A percentile compares a stretch with the other conserved stretches of the same genome.
Conservation (phyloP, 1,140 invertebrate species). For the Mamestra configurata region DNA sequence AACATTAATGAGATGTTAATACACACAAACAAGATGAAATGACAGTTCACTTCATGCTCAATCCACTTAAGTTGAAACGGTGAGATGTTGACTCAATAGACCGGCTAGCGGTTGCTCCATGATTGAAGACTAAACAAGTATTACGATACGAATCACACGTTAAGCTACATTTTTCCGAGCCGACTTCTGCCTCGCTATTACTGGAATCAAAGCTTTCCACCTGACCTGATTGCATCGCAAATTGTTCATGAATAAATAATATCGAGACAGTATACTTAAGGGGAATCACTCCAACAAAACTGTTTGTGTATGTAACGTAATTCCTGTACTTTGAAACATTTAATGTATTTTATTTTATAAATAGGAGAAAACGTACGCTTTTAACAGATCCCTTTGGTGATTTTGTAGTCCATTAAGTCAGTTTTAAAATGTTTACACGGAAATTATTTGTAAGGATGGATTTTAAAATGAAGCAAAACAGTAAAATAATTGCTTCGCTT, state of each 20-base stretch:
- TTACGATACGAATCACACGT: no score
- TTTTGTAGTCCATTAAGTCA: constrained; percentile 22
- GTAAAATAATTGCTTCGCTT: no score
- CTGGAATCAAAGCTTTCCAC: constrained; percentile 54
- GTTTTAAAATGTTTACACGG: constrained; percentile 18
- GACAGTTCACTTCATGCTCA: no score
- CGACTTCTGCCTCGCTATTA: neutral
- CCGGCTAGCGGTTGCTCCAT: no score
- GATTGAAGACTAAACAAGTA: no score
- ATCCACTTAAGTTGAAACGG: no score
- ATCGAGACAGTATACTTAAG: constrained; percentile 75
- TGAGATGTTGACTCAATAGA: no score
- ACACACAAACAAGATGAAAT: no score
- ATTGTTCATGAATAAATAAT: constrained; percentile 87
- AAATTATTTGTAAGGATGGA: neutral
- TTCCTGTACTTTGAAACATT: constrained; percentile 50
- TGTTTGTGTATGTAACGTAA: constrained; percentile 57
- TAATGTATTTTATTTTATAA: constrained; percentile 26
- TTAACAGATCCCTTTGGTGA: neutral
- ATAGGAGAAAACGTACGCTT: constrained; percentile 20
- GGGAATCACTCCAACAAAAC: constrained; percentile 65
- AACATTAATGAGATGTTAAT: no score
- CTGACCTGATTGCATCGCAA: constrained; percentile 86
- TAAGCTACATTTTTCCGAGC: neutral
- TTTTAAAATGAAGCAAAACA: no score